A percentile compares a stretch with the other conserved stretches of the same genome.
Conservation (phyloP, 2,797 vertebrate genomes). For the Pseudomugil tenellus region DNA sequence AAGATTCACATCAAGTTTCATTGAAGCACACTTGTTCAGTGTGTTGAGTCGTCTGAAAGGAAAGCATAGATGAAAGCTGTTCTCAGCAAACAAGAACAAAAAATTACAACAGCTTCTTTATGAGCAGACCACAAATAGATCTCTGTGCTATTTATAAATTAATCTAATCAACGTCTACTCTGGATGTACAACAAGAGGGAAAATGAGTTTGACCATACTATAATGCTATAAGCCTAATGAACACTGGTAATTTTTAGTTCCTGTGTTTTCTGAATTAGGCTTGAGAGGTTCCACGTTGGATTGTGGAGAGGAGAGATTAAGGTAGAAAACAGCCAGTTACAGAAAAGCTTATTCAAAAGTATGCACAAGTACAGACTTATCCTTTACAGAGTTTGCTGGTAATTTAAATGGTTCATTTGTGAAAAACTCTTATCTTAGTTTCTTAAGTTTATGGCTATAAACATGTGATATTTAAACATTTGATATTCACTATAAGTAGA, state of each 20-base stretch:
- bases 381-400: neutral
- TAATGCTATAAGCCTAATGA: slow-evolving; percentile 65
- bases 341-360: slow-evolving; percentile 7
- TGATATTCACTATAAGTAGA: slow-evolving; percentile 37
- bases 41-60: slow-evolving; percentile 94
- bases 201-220: slow-evolving; percentile 36
- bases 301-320: slow-evolving; percentile 15
- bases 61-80: slow-evolving; percentile 57
- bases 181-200: slow-evolving; percentile 43
- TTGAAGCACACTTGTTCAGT: slow-evolving; percentile 98
- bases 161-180: slow-evolving; percentile 47
- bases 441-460: slow-evolving; percentile 12
- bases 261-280: slow-evolving; percentile 54
- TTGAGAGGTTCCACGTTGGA: slow-evolving; percentile 16
- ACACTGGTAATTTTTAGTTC: slow-evolving; percentile 57
- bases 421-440: slow-evolving; percentile 24
- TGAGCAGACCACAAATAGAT: slow-evolving; percentile 37
- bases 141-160: slow-evolving; percentile 32
- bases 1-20: slow-evolving; percentile 99
- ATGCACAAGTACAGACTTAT: neutral
- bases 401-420: neutral
- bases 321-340: slow-evolving; percentile 18
- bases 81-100: slow-evolving; percentile 28
- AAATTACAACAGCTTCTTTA: slow-evolving; percentile 24
- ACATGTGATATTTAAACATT: slow-evolving; percentile 28